Conservation (phyloP, 2,888 invertebrate genomes). For the Brachyptera putata region DNA sequence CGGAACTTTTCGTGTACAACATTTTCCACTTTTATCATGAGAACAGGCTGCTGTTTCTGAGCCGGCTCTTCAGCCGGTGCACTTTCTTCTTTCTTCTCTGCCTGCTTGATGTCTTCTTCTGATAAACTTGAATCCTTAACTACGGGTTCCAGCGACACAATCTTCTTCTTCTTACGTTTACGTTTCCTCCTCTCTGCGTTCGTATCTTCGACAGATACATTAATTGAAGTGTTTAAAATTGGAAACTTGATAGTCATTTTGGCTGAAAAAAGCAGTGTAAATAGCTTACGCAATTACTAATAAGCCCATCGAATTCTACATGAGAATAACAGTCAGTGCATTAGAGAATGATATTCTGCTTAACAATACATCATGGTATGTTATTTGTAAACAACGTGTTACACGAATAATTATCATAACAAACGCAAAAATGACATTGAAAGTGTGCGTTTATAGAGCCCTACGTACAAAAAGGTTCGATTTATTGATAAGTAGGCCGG, state of each 20-base stretch:
- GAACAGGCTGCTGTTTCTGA: conserved; percentile 50
- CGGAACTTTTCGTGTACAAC: conserved; percentile 81
- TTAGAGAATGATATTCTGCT: no score
- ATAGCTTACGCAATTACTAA: no score
- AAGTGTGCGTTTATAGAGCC: no score
- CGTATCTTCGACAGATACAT: conserved; percentile 72
- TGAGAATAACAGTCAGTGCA: no score
- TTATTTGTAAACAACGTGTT: no score
- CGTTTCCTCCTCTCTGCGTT: conserved; percentile 31
- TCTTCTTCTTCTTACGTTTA: conserved; percentile 33
- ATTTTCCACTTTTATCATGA: conserved; percentile 95
- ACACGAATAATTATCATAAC: no score
- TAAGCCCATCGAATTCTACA: no score
- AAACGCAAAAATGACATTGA: no score
- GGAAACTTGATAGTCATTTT: conserved; percentile 80
- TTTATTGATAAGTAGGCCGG: no score
- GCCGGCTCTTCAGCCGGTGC: conserved; percentile 29
- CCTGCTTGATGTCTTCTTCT: not conserved
- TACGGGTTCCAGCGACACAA: conserved; percentile 6
- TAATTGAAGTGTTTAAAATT: conserved; percentile 74
- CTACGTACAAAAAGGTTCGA: no score
- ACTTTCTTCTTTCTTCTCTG: conserved; percentile 32
- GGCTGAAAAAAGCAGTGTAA: conserved; percentile 45
- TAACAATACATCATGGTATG: no score
- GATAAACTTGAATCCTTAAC: no score